Conservation (phyloP, 92 coral and sea anemone species). For the Palythoa heliodiscus region DNA sequence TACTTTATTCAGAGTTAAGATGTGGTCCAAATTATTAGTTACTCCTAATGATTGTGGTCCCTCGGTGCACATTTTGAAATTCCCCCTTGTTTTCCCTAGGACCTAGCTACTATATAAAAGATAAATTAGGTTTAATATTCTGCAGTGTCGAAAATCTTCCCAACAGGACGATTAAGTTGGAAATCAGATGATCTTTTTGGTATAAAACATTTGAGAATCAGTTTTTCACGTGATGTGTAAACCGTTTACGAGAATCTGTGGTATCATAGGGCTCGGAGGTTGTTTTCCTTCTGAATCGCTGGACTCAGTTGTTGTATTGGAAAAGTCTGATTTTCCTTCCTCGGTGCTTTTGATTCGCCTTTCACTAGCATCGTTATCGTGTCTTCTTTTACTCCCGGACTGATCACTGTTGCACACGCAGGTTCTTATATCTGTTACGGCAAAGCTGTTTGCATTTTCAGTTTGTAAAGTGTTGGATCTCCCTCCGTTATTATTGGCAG, state of each 20-base stretch:
- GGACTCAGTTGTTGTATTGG: background rate
- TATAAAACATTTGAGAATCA: background rate
- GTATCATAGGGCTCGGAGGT: background rate
- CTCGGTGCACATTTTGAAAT: too few species aligned
- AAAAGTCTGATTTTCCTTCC: background rate
- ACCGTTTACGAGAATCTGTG: constrained; percentile 29
- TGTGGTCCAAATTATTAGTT: too few species aligned
- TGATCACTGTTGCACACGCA: background rate
- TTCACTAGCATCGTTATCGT: background rate
- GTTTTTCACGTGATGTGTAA: constrained; percentile 1
- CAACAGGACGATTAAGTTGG: background rate
- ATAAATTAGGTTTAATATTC: too few species aligned
- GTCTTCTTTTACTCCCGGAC: too few species aligned
- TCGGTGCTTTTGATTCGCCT: background rate
- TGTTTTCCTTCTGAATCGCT: background rate
- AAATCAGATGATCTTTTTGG: background rate
- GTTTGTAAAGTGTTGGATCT: background rate
- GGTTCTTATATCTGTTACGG: background rate
- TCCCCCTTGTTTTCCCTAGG: too few species aligned
- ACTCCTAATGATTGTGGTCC: too few species aligned
- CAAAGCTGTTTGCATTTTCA: background rate
- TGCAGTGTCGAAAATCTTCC: too few species aligned
- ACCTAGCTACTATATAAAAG: too few species aligned
- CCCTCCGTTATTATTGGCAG: background rate
- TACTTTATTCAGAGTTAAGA: too few species aligned